Conservation (phyloP, 2,797 vertebrate species). For the Prunella strophiata region DNA sequence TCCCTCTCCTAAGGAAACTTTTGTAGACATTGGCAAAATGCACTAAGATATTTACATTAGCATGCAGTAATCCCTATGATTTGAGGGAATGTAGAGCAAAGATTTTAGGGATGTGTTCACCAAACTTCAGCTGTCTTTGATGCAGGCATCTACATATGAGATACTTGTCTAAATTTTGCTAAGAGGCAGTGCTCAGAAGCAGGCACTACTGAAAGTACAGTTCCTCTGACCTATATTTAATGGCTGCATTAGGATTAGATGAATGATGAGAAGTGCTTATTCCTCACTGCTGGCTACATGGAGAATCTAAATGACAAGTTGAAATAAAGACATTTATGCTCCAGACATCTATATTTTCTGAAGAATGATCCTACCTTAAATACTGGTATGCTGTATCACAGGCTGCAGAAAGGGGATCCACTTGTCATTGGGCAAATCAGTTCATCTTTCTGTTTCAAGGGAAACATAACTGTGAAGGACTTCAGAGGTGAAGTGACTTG, state of each 20-base stretch:
- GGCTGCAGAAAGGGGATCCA: not conserved
- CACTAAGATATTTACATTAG: not conserved
- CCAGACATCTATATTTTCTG: not conserved
- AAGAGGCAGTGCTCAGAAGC: not conserved
- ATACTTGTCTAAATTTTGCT: not conserved
- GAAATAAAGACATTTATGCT: not conserved
- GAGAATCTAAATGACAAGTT: constrained; percentile 8
- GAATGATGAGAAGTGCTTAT: not conserved
- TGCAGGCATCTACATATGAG: not conserved
- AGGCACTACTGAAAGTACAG: not conserved
- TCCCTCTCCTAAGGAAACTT: not conserved
- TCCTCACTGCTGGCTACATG: not conserved
- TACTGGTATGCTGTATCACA: not conserved
- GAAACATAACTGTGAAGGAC: not conserved
- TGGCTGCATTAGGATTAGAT: not conserved
- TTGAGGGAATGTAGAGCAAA: not conserved
- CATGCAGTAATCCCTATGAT: not conserved
- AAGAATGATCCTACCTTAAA: not conserved
- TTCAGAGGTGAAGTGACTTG: not conserved
- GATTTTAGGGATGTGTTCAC: not conserved
- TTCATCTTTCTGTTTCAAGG: not conserved
- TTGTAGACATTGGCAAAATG: not conserved
- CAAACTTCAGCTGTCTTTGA: not conserved
- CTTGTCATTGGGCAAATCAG: not conserved
- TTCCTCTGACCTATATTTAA: constrained; percentile 38